phyloP scores from a whole-genome alignment of 2,797 vertebrate genomes.

The Podarcis siculus region DNA sequence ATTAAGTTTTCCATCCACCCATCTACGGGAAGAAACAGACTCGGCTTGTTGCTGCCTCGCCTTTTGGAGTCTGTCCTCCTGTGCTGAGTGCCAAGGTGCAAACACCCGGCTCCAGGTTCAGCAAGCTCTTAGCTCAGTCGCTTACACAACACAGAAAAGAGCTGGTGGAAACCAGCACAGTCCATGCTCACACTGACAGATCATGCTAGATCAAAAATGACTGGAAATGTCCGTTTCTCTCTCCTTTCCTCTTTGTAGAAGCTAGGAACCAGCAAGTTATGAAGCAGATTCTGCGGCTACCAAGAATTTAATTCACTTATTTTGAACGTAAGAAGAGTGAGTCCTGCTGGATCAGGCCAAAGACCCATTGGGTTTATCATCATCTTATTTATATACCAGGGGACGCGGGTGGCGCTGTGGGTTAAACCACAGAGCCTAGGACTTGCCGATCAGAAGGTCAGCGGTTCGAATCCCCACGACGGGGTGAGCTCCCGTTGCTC shows the following conservation, averaged over 20 bases:
- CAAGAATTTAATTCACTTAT: not conserved
- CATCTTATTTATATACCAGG: too few relatives aligned
- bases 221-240: not conserved
- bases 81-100: conserved; percentile 64
- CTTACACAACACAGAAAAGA: not conserved
- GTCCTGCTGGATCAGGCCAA: too few relatives aligned
- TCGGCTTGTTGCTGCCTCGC: conserved; percentile 59
- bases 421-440: too few relatives aligned
- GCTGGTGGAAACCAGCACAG: not conserved
- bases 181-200: not conserved
- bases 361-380: too few relatives aligned
- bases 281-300: not conserved
- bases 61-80: conserved; percentile 68
- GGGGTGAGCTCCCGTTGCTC: too few relatives aligned
- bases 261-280: not conserved
- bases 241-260: not conserved
- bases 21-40: conserved; percentile 69
- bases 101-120: conserved; percentile 54
- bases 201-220: not conserved
- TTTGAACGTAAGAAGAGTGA: not conserved
- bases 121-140: conserved; percentile 39
- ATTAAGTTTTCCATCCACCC: conserved; percentile 76
- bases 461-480: too few relatives aligned
- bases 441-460: too few relatives aligned
- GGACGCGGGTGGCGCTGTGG: too few relatives aligned